Conservation (phyloP, 2,113 vertebrate genomes). For the Colius striatus region DNA sequence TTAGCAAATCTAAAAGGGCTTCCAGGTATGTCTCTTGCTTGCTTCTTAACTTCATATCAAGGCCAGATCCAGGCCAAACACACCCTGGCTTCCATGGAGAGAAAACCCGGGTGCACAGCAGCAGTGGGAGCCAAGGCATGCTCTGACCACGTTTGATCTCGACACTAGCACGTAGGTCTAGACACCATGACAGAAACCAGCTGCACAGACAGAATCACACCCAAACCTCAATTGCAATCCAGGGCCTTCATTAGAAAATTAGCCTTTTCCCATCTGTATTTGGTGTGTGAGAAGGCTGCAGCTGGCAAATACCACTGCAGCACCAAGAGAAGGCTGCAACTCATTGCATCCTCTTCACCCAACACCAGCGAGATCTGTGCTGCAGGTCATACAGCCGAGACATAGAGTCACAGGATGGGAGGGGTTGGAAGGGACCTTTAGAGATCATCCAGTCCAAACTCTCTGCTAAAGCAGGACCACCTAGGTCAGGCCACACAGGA, state of each 20-base stretch:
- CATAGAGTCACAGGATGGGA: too few relatives aligned
- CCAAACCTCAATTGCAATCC: neutral
- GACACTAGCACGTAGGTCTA: neutral
- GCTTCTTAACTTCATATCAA: neutral
- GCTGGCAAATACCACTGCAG: neutral
- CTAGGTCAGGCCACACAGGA: too few relatives aligned
- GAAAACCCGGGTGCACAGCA: neutral
- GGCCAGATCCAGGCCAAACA: neutral
- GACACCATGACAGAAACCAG: neutral
- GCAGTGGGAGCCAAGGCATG: accelerated
- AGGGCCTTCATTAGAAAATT: neutral
- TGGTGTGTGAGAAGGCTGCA: neutral
- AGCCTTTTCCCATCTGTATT: neutral
- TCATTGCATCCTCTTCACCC: neutral
- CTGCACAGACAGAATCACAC: neutral
- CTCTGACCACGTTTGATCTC: neutral
- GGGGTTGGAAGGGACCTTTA: too few relatives aligned
- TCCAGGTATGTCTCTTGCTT: neutral
- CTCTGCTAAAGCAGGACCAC: too few relatives aligned
- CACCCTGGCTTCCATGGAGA: neutral
- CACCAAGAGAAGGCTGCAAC: neutral
- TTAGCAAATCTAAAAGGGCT: neutral
- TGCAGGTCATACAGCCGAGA: neutral
- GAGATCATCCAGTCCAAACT: too few relatives aligned
- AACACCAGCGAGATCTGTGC: neutral